Percentiles rank a stretch among this genome's conserved stretches.
Conservation (phyloP, 2,888 invertebrate genomes). For the Plebejus argus region DNA sequence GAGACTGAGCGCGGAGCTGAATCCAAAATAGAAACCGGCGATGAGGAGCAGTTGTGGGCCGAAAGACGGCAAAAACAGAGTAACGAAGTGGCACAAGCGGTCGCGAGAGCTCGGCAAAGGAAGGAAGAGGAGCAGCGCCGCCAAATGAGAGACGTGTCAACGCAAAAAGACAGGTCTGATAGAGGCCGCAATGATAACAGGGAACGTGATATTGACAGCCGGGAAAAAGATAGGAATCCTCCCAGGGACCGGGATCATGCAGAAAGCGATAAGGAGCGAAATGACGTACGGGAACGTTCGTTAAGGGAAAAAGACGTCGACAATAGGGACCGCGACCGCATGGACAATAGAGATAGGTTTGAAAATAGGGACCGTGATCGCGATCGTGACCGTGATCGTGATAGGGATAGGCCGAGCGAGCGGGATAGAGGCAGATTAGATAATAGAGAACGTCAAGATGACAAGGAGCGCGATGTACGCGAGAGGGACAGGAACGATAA, state of each 20-base stretch:
- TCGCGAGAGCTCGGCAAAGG: conserved; percentile 90
- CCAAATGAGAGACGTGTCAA: conserved; percentile 61
- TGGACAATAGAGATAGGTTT: conserved; percentile 44
- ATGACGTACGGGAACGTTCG: conserved; percentile 50
- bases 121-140: conserved; percentile 94
- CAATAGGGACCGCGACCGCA: conserved; percentile 50
- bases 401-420: conserved; percentile 49
- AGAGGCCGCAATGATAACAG: conserved; percentile 49
- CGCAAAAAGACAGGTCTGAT: conserved; percentile 53
- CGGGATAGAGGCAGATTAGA: conserved; percentile 51
- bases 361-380: conserved; percentile 52
- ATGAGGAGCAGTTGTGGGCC: conserved; percentile 83
- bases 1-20: conserved; percentile 68
- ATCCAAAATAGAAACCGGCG: conserved; percentile 64
- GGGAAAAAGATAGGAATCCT: conserved; percentile 50
- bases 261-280: conserved; percentile 50
- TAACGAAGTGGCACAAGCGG: conserved; percentile 88
- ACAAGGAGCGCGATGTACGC: conserved; percentile 54
- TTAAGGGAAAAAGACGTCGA: conserved; percentile 55
- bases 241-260: conserved; percentile 57
- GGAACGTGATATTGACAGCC: conserved; percentile 56
- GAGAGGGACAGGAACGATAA: conserved; percentile 64
- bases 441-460: conserved; percentile 50
- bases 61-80: conserved; percentile 85
- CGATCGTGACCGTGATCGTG: conserved; percentile 45